Percentiles rank a stretch among this genome's conserved stretches.
phyloP scores from a whole-genome alignment of 2,113 vertebrate species.

The Tapirus terrestris region DNA sequence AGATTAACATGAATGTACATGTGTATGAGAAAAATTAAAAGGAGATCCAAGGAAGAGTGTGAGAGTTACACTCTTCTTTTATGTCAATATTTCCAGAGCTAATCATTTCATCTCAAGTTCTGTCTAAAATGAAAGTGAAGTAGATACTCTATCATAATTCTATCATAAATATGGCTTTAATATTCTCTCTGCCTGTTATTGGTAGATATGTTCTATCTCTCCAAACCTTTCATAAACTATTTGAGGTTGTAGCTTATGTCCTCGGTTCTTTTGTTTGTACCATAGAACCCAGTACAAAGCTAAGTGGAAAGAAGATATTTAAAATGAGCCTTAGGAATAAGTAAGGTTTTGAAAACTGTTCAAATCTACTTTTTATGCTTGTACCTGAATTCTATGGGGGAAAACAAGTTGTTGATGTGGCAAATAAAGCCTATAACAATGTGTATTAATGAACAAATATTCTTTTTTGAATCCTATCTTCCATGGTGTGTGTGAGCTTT shows the following conservation, averaged over 20 bases:
- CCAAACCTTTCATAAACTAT: background rate
- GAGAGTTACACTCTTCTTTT: background rate
- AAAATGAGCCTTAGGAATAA: background rate
- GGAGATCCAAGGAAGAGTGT: background rate
- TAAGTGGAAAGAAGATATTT: background rate
- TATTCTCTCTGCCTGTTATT: background rate
- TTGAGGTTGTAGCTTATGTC: background rate
- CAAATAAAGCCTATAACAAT: constrained; percentile 7
- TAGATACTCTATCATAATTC: background rate
- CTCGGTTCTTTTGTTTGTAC: background rate
- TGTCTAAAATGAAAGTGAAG: background rate
- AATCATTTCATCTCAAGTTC: background rate
- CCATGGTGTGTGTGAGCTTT: background rate
- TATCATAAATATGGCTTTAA: background rate
- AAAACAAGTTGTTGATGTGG: constrained; percentile 12
- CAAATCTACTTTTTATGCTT: background rate
- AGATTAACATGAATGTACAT: background rate
- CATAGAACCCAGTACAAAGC: background rate
- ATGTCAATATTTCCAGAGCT: background rate
- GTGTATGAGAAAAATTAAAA: background rate
- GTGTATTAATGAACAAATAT: constrained; percentile 1
- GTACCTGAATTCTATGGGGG: constrained; percentile 31
- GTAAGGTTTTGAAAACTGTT: constrained; percentile 10
- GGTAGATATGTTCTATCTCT: background rate
- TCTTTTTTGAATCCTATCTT: background rate